Percentiles rank a stretch among this genome's conserved stretches.
These are phyloP conservation scores for Oscheius onirici DNA, from an alignment of 2,888 invertebrate genomes.

Conservation along the genomic window DNA sequence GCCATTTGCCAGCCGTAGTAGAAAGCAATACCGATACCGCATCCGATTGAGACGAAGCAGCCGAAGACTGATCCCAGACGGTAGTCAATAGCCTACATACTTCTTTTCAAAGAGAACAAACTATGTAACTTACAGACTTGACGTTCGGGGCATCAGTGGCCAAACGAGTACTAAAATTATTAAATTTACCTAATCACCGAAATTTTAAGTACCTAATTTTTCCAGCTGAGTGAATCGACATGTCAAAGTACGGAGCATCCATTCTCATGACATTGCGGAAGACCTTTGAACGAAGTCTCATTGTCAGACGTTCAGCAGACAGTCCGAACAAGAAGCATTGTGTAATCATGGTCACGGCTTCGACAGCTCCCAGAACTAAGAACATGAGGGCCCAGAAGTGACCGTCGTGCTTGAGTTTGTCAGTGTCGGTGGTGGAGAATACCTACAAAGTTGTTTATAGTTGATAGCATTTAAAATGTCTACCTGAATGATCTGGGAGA, in stretches of 20 bases:
- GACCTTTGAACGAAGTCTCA: slow-evolving; percentile 71
- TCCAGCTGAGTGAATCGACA: slow-evolving; percentile 72
- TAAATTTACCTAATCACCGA: too few relatives aligned
- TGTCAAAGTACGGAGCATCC: slow-evolving; percentile 74
- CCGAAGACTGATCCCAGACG: slow-evolving; percentile 72
- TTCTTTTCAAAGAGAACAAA: too few relatives aligned
- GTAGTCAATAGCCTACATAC: slow-evolving; percentile 72
- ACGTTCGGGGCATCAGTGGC: slow-evolving; percentile 74
- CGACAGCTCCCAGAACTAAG: slow-evolving; percentile 72
- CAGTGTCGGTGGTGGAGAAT: slow-evolving; percentile 73
- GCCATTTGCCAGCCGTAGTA: slow-evolving; percentile 74
- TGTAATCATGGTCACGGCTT: slow-evolving; percentile 57
- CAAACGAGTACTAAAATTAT: slow-evolving; percentile 72
- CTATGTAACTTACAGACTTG: slow-evolving; percentile 62
- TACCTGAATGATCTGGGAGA: slow-evolving; percentile 40
- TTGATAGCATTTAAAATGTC: not conserved
- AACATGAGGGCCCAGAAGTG: slow-evolving; percentile 74
- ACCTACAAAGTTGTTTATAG: slow-evolving; percentile 22
- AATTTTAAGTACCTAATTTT: too few relatives aligned
- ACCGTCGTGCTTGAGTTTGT: slow-evolving; percentile 71
- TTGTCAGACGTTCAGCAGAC: slow-evolving; percentile 72
- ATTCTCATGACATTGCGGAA: slow-evolving; percentile 73
- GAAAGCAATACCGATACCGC: slow-evolving; percentile 73
- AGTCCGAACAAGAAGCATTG: slow-evolving; percentile 70
- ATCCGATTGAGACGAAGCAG: slow-evolving; percentile 71